Conservation (phyloP, 2,113 vertebrate genomes). For the Hiodon alosoides region DNA sequence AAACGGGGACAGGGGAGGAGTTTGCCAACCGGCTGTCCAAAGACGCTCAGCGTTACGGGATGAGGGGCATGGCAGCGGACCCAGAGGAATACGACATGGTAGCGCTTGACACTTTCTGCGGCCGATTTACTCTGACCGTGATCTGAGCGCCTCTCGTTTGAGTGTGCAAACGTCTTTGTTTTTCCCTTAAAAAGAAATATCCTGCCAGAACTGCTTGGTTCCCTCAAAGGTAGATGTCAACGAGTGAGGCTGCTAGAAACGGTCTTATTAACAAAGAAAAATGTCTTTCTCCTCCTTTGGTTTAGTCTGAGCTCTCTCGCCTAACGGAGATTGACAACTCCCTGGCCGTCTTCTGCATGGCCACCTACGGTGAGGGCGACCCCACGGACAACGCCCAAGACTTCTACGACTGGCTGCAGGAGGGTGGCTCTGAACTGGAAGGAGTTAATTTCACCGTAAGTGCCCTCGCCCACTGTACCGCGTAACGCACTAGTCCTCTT, state of each 20-base stretch:
- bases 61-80: conserved; percentile 90
- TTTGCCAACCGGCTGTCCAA: conserved; percentile 91
- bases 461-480: conserved; percentile 7
- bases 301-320: conserved; percentile 78
- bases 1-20: conserved; percentile 93
- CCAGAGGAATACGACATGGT: conserved; percentile 96
- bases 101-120: conserved; percentile 23
- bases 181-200: not conserved
- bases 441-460: conserved; percentile 86
- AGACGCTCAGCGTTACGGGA: conserved; percentile 91
- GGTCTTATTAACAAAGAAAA: rapidly evolving
- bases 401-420: conserved; percentile 95
- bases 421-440: conserved; percentile 70
- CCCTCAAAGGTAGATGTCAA: not conserved
- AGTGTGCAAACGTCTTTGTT: not conserved
- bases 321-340: conserved; percentile 84
- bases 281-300: not conserved
- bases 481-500: too few relatives aligned
- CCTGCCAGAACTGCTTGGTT: not conserved
- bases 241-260: not conserved
- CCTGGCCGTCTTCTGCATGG: conserved; percentile 92
- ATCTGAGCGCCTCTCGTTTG: not conserved
- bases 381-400: conserved; percentile 96
- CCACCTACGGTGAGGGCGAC: conserved; percentile 92
- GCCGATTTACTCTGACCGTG: not conserved